Base-by-base conservation (phyloP, 23 tunicate genomes). In the Clavelina lepadiformis region DNA sequence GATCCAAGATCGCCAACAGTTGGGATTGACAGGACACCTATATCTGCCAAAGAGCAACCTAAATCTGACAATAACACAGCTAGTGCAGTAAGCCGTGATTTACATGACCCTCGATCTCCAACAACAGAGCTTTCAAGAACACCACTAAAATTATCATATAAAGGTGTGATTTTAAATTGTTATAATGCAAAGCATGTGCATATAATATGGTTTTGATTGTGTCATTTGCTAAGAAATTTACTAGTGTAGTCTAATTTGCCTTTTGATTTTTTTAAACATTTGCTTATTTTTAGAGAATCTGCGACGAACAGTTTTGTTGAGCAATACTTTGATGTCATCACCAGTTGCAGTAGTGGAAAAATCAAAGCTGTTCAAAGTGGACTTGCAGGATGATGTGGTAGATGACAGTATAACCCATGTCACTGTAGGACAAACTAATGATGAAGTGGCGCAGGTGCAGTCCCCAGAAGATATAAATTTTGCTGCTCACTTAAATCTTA, bases 1-100 rank as follows among this genome's bases (percentile, higher is more conserved):
- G 83, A 77, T 58, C 83, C 83, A 0, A 38, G 83, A 30, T 77
- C 83, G 24, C 83, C 83, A 1, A 66, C 70, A 3, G 49, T 15
- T 3, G 74, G 74, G 5, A 67, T 77, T 29, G 56, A 45, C 1
- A 65, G 83, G 29, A 66, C 83, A 25, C 83, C 83, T 1, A 66
- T 77, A 44, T 54, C 56, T 51, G 35, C 20, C 2, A 24, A 25
- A 26, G 58, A 60, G 15, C 51, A 57, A 6, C 38, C 33, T 26
- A 22, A 51, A 5, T 32, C 18, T 33, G 54, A 24, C 2, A 22
- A 33, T 35, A 46, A 41, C 20, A 4, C 58, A 8, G 28, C 11
- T 29, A 22, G 21, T 72, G 15, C 32, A 35, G 52, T 35, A 21
- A 19, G 23, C 21, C 25, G 41, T 1, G 45, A 57, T 29, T 18